These are phyloP conservation scores for Circaetus cinerascens DNA, from an alignment of 2,113 vertebrate genomes.

Conservation along the genomic window DNA sequence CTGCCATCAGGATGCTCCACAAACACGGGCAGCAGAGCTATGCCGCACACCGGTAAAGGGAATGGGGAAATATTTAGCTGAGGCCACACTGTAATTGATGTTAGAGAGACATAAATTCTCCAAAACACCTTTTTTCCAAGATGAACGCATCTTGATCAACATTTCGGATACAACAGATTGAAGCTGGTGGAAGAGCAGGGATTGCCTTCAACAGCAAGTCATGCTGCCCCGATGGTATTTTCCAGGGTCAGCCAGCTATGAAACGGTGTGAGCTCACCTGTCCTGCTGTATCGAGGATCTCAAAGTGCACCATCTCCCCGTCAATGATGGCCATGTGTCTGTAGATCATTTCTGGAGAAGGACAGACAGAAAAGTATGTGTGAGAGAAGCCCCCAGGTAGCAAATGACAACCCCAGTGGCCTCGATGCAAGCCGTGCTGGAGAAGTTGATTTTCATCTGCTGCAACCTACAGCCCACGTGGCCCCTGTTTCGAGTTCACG, in stretches of 20 bases:
- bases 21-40: fast-evolving
- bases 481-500: fast-evolving
- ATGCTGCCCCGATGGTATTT: fast-evolving
- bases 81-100: not conserved
- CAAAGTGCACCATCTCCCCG: constrained; percentile 78
- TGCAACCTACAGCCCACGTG: fast-evolving
- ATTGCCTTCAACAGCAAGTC: fast-evolving
- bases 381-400: not conserved
- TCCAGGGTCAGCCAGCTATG: fast-evolving
- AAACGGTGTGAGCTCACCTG: constrained; percentile 55
- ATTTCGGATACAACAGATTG: fast-evolving
- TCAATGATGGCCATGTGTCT: constrained; percentile 72
- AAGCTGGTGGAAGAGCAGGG: not conserved
- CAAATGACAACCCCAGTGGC: fast-evolving
- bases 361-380: not conserved
- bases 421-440: fast-evolving
- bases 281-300: constrained; percentile 79
- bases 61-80: fast-evolving
- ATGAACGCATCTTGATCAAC: fast-evolving
- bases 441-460: not conserved
- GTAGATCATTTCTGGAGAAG: constrained; percentile 78
- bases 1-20: not conserved
- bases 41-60: fast-evolving
- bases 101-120: not conserved
- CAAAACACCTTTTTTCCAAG: not conserved